Conservation (phyloP, 2,797 vertebrate genomes). For the Dallia pectoralis region DNA sequence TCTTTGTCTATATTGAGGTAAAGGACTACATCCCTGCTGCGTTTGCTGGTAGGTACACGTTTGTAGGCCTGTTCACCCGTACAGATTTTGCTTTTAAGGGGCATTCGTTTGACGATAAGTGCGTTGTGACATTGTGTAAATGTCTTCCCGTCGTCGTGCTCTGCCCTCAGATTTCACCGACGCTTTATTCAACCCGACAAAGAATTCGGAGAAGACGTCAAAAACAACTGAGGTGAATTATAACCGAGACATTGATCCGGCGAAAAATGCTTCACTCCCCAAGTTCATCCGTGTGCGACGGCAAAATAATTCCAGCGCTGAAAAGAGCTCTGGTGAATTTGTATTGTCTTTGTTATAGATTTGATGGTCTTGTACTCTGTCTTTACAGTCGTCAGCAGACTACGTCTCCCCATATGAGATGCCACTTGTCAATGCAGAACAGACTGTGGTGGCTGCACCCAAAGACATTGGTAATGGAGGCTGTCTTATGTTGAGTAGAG, state of each 20-base stretch:
- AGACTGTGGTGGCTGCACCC: slow-evolving; percentile 11
- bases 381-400: slow-evolving; percentile 61
- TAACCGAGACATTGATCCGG: neutral
- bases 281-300: slow-evolving; percentile 23
- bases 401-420: slow-evolving; percentile 75
- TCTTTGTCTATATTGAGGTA: slow-evolving; percentile 94
- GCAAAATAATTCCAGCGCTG: slow-evolving; percentile 28
- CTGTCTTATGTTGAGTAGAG: neutral
- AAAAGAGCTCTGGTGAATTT: neutral
- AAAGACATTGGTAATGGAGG: slow-evolving; percentile 55
- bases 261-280: slow-evolving; percentile 14
- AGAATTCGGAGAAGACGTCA: slow-evolving; percentile 70
- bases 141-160: neutral
- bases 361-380: slow-evolving; percentile 42
- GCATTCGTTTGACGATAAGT: neutral
- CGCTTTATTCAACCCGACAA: slow-evolving; percentile 94
- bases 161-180: slow-evolving; percentile 86
- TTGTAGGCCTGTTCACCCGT: neutral
- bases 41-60: slow-evolving; percentile 82
- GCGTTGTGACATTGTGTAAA: no score
- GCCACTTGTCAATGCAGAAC: slow-evolving; percentile 50
- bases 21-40: slow-evolving; percentile 96
- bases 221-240: slow-evolving; percentile 71
- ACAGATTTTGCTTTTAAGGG: neutral
- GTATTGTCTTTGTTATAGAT: slow-evolving; percentile 23